These are phyloP conservation scores for Emmelina monodactyla DNA, from an alignment of 2,888 invertebrate genomes.

Conservation along the genomic window DNA sequence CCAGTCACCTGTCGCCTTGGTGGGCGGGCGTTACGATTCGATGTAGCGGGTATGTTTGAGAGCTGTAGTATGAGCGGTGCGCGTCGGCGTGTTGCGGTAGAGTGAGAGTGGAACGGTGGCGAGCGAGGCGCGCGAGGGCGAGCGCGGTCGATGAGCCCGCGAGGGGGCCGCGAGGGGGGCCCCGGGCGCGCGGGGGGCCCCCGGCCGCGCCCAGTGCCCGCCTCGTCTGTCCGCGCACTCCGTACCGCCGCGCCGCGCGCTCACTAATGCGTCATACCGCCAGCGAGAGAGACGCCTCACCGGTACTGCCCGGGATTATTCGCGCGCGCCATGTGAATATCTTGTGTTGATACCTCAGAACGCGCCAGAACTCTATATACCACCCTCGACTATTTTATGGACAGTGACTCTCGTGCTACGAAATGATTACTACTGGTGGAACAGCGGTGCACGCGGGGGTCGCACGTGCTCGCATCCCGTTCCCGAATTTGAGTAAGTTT, in stretches of 20 bases:
- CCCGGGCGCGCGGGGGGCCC: constrained; percentile 35
- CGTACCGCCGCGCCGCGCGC: constrained; percentile 54
- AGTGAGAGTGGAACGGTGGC: constrained; percentile 33
- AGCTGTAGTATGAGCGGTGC: constrained; percentile 2
- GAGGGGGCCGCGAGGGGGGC: constrained; percentile 58
- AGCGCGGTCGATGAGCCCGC: constrained; percentile 63
- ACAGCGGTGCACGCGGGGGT: constrained; percentile 34
- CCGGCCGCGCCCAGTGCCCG: constrained; percentile 26
- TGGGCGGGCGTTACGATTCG: not conserved
- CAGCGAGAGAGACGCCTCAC: constrained; percentile 42
- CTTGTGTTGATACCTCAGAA: constrained; percentile 41
- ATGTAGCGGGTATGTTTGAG: not conserved
- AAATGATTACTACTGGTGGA: constrained; percentile 10
- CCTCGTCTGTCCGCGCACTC: constrained; percentile 50
- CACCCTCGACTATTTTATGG: constrained; percentile 16
- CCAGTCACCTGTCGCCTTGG: constrained; percentile 1
- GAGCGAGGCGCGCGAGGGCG: constrained; percentile 42
- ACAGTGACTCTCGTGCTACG: constrained; percentile 48
- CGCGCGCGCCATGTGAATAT: constrained; percentile 60
- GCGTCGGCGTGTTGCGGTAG: constrained; percentile 34
- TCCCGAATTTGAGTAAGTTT: constrained; percentile 46
- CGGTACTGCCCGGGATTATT: constrained; percentile 26
- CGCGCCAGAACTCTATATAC: not conserved
- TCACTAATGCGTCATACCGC: constrained; percentile 64
- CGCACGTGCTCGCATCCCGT: constrained; percentile 44